Conservation (phyloP, 1,140 invertebrate species). For the Macrobrachium rosenbergii region DNA sequence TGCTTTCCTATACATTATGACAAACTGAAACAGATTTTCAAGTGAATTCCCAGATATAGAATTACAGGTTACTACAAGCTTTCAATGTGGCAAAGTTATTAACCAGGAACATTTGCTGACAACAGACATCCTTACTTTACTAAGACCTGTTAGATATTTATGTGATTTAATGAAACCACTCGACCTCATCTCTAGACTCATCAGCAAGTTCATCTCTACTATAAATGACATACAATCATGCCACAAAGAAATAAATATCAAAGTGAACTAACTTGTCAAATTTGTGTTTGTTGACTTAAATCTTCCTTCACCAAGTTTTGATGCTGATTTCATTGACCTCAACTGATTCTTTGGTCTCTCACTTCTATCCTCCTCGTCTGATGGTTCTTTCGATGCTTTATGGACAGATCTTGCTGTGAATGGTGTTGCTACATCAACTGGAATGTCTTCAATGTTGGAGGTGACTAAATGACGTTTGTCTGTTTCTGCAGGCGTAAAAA, state of each 20-base stretch:
- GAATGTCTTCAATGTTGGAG: constrained; percentile 39
- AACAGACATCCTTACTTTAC: background rate
- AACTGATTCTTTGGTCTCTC: constrained; percentile 1
- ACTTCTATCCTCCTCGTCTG: background rate
- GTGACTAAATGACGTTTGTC: constrained; percentile 29
- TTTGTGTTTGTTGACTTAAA: background rate
- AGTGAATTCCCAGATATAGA: no score
- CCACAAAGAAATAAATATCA: background rate
- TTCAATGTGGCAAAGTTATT: no score
- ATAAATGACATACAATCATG: no score
- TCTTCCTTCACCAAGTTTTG: constrained; percentile 27
- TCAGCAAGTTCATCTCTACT: no score
- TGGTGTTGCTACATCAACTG: constrained; percentile 34
- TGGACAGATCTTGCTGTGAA: background rate
- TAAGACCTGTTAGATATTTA: no score
- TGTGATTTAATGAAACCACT: no score
- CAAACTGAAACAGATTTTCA: no score
- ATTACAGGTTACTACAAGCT: no score
- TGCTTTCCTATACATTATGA: no score
- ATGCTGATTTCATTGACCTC: constrained; percentile 13
- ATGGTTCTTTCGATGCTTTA: background rate
- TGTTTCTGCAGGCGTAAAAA: background rate
- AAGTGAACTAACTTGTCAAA: constrained; percentile 20
- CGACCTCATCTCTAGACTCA: background rate
- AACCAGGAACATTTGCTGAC: no score